phyloP scores from a whole-genome alignment of 2,888 invertebrate species.

The Merodon equestris region DNA sequence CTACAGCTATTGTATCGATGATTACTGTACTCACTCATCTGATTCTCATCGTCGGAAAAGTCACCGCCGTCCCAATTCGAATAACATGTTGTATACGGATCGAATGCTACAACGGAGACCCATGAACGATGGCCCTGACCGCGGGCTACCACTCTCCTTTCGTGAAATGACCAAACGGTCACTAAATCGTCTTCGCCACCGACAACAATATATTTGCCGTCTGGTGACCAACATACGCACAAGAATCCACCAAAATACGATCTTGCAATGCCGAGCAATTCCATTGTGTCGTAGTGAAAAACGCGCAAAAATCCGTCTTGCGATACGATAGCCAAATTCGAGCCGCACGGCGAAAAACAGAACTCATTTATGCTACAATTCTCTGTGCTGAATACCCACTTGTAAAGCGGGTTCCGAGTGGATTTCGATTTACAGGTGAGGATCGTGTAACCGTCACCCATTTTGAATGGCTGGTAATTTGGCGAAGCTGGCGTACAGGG shows the following conservation, averaged over 20 bases:
- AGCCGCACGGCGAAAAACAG: slow-evolving; percentile 96
- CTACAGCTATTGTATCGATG: slow-evolving; percentile 59
- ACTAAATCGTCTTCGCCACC: slow-evolving; percentile 99
- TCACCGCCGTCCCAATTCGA: slow-evolving; percentile 82
- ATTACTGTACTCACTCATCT: slow-evolving; percentile 75
- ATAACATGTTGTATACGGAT: slow-evolving; percentile 89
- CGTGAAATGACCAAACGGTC: slow-evolving; percentile 96
- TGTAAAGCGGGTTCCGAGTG: slow-evolving; percentile 95
- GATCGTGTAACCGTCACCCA: slow-evolving; percentile 95
- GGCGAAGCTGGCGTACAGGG: slow-evolving; percentile 94
- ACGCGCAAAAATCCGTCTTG: slow-evolving; percentile 97
- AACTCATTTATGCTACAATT: slow-evolving; percentile 96
- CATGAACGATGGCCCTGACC: slow-evolving; percentile 99
- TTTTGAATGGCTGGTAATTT: slow-evolving; percentile 96
- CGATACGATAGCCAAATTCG: slow-evolving; percentile 95
- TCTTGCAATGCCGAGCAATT: slow-evolving; percentile 93
- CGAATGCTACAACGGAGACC: slow-evolving; percentile 98
- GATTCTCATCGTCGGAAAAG: slow-evolving; percentile 82
- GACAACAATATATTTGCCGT: slow-evolving; percentile 95
- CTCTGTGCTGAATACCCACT: slow-evolving; percentile 91
- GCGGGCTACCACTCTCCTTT: slow-evolving; percentile 95
- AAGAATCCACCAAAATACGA: slow-evolving; percentile 99
- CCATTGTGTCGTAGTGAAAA: slow-evolving; percentile 98
- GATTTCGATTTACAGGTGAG: slow-evolving; percentile 98
- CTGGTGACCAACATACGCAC: slow-evolving; percentile 99